Base-by-base conservation (phyloP, 2,797 vertebrate genomes). In the Poeciliopsis paucimaculata region DNA sequence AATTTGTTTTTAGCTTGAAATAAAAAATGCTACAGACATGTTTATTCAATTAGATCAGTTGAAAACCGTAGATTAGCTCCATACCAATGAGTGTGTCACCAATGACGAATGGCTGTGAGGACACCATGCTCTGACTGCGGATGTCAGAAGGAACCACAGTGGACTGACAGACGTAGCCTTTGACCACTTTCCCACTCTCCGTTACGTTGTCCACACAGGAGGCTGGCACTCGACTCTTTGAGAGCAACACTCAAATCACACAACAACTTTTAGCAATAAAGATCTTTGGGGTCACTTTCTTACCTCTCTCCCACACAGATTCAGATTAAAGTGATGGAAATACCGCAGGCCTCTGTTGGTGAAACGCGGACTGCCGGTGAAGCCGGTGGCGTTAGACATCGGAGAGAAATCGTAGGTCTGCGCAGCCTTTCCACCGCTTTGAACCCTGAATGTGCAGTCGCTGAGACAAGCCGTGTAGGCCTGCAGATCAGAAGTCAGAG, bases 301-400 rank as follows among this genome's bases (percentile, higher is more conserved):
- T 93, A 99, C 98, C 96, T 98, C 93, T 81, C 95, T 93, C 51
- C 98, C 98, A 62, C 98, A 99, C 79, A 98, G 96, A 73, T 92
- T 96, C 78, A 99, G 72, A 83, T 89, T 97, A 90, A 98, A 99
- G 82, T 89, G 94, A 49, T 97, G 96, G 87, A 96, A 96, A 87
- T 98, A 99, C 81, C 93, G 95, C 84, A 98, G 94, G 75, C 98
- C 98, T 93, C 96, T 98, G 85, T 84, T 94, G 80, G 98, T 98
- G 94, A 99, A 99, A 80, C 96, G 96, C 4, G 97, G 95, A n/a
- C 92, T 90, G 60, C 96, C 97, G 75, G 94, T 80, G 87, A 98
- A 93, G 8, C 92, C 78, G 0, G 95, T 87, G 36, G 93, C 79
- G 6, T 95, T 88, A 39, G 94, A 88, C 92, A 99, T 89, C 0